These are phyloP conservation scores for Hemiscyllium ocellatum DNA, from an alignment of 2,113 vertebrate species.

Conservation along the genomic window DNA sequence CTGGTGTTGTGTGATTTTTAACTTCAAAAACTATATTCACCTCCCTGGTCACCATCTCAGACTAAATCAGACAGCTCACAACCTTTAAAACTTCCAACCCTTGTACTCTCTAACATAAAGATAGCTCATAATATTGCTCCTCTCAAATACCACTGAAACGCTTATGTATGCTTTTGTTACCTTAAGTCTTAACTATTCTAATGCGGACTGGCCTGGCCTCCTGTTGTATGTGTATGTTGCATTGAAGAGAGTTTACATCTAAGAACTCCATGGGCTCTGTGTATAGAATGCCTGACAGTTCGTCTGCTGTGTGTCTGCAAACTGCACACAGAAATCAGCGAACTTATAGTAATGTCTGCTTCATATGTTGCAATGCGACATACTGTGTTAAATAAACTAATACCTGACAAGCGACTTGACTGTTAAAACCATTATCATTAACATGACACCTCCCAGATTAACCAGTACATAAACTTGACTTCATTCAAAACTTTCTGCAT, in stretches of 20 bases:
- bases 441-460: neutral
- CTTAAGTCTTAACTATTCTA: neutral
- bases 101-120: neutral
- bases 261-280: no score
- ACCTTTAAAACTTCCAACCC: neutral
- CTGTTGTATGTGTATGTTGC: no score
- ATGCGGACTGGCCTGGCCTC: neutral
- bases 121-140: neutral
- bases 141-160: neutral
- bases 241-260: no score
- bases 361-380: no score
- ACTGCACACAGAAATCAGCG: no score
- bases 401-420: no score
- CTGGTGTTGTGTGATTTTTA: no score
- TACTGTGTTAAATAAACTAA: no score
- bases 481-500: neutral
- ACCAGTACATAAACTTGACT: neutral
- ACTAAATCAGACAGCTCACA: neutral
- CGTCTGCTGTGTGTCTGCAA: no score
- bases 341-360: no score
- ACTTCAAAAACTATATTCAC: neutral
- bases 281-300: no score
- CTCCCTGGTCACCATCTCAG: neutral
- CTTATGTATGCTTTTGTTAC: neutral
- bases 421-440: no score